Base-by-base conservation (phyloP, 2,113 vertebrate species). In the Nipponia nippon region DNA sequence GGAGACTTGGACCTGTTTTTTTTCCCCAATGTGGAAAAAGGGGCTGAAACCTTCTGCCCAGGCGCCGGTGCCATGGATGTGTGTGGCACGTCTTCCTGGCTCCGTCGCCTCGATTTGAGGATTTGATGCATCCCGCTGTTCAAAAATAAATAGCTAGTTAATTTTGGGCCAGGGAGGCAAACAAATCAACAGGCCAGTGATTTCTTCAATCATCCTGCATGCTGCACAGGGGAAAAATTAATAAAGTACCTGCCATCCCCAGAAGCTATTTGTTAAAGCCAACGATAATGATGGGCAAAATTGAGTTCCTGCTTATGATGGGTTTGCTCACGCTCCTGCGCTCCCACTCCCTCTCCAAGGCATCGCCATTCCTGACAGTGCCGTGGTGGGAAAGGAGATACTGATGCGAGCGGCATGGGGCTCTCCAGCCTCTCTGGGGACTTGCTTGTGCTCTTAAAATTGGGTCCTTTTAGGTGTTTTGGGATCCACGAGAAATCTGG, bases 181-280 rank as follows among this genome's bases (percentile, higher is more conserved):
- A 91, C 65, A 82, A 69, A 90, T 82, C 91, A 93, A 46, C 36
- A 22, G 47, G 56, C 52, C 61, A 34, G 91, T 84, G 89, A 94
- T 95, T 96, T 93, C 89, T 83, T 94, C 81, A 58, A 49, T 87
- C 94, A 89, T 83, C 80, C 63, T 87, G 18, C 26, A 29, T 58
- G 62, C 92, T 36, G 67, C 89, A n/a, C 26, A 21, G 52, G 53
- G 58, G 59, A 16, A 67, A 50, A 96, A 78, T 87, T 73, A 66
- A 78, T 81, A 34, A 94, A 94, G 55, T 55, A 46, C 80, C 93
- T 96, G 83, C 93, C 77, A 84, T 29, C 38, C 83, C 72, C 69
- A 73, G 83, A 67, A 96, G 81, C 25, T 47, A 58, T 81, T 95
- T 89, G 94, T 89, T 93, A 75, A 84, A 93, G 72, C 67, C 91